Base-by-base conservation (phyloP, 2,797 vertebrate genomes). In the Gila robusta region DNA sequence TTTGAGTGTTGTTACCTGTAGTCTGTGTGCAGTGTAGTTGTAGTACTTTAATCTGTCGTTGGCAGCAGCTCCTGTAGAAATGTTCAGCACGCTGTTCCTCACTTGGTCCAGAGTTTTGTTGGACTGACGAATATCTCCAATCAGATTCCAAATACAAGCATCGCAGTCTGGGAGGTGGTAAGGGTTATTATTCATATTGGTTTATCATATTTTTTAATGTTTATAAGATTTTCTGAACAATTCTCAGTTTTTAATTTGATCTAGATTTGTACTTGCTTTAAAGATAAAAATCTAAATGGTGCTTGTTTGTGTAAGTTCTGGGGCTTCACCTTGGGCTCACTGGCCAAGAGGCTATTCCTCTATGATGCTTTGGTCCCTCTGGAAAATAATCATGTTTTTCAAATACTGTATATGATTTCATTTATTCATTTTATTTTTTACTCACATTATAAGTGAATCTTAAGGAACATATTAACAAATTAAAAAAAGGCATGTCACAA, bases 81-180 rank as follows among this genome's bases (percentile, higher is more conserved):
- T 96, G 87, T 97, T 99, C 91, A 97, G 79, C 79, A 99, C 92
- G 54, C 93, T 95, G 0, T 96, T 95, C 91, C 94, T 98, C 89
- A 98, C 94, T 89, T 97, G 96, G 73, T 98, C 96, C 0, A 97
- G 93, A 2, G 97, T 96, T 88, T 96, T 95, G 8, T 96, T 96
- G 7, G 97, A 96, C 86, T 94, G 86, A 44, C 91, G 91, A 70
- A 99, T 91, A 90, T 99, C 98, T 28, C 97, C 95, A 14, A 97
- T 98, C 93, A 99, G 94, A 92, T 97, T 96, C 98, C 98, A 98
- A 87, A 98, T 96, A 62, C 98, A 99, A 59, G 98, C 97, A 82
- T 99, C 97, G 41, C 98, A 99, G 89, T 94, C 98, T 99, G 88
- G 11, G 67, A 62, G 66, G 7, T 35, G 19, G 23, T 6, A 69